These are phyloP conservation scores for Tineola bisselliella DNA, from an alignment of 2,888 invertebrate species.

Conservation along the genomic window DNA sequence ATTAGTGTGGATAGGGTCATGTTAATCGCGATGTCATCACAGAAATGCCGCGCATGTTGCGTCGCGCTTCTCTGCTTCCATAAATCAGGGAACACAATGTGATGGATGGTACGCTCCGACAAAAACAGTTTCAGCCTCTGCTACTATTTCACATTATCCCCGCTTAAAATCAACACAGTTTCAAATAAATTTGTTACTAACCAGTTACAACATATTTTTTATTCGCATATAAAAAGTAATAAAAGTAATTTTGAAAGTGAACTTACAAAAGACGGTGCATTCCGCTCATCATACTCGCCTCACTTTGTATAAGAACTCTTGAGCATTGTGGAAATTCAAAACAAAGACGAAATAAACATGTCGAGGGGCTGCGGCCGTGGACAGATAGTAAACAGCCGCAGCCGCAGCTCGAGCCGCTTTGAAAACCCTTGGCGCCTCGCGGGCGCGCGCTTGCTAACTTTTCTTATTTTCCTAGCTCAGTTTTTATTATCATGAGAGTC, in stretches of 20 bases:
- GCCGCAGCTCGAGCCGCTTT: slow-evolving; percentile 23
- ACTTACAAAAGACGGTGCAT: background rate
- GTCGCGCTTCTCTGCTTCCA: slow-evolving; percentile 40
- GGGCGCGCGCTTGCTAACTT: slow-evolving; percentile 46
- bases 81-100: slow-evolving; percentile 57
- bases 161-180: slow-evolving; percentile 5
- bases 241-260: background rate
- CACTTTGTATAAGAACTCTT: background rate
- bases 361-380: slow-evolving; percentile 22
- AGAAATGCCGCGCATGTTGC: slow-evolving; percentile 39
- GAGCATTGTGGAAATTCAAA: slow-evolving; percentile 29
- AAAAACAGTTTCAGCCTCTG: slow-evolving; percentile 32
- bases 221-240: background rate
- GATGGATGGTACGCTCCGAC: slow-evolving; percentile 47
- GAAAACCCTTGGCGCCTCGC: slow-evolving; percentile 32
- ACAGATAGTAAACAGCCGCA: slow-evolving; percentile 42
- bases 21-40: slow-evolving; percentile 57
- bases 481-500: slow-evolving; percentile 46
- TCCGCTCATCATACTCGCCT: background rate
- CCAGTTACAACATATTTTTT: background rate
- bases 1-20: background rate
- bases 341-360: slow-evolving; percentile 36
- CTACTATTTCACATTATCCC: slow-evolving; percentile 28
- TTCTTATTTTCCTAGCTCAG: slow-evolving; percentile 53
- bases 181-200: background rate